Base-by-base conservation (phyloP, 1,140 invertebrate genomes). In the Ips typographus region DNA sequence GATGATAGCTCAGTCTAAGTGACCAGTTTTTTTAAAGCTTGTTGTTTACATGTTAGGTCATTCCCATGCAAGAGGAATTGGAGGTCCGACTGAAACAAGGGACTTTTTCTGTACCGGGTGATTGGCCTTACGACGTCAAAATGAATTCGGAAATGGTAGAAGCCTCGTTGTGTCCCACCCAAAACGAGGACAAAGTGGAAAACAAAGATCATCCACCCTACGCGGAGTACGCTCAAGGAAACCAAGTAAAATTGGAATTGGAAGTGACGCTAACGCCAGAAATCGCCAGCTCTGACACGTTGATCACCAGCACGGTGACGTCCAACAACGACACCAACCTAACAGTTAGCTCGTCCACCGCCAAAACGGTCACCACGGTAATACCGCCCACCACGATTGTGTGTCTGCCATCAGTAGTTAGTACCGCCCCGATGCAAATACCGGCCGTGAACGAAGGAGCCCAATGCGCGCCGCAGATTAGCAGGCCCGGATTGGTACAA, bases 211-310 rank as follows among this genome's bases (percentile, higher is more conserved):
- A 75, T 61, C 62, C 70, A 41, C 41, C 58, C 38, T 75, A 73
- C 52, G 64, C 70, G 38, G 73, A 76, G 44, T 72, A 59, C 47
- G 69, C 40, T 22, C 61, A 70, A 65, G 68, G 71, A 43, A 74
- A 74, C 61, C 75, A 75, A 69, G 72, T 75, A 4, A 77, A 85
- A 73, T 72, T 85, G 6, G 84, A 85, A 73, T 66, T 85, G 56
- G 84, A 85, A 76, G 84, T 84, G 2, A 84, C 84, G 0, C 71
- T 85, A 37, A 84, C 83, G 37, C 83, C 83, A 4, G 82, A 84
- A 76, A 82, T 82, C 36, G 76, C 77, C 8, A 78, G 75, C 65
- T 74, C 77, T 2, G 80, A 84, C 62, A 82, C 76, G 65, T 72
- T 79, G 66, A 80, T 82, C 22, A 82, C 80, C 0, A 81, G 80